These are phyloP conservation scores for Lymantria monacha DNA, from an alignment of 2,888 invertebrate species.

Conservation along the genomic window DNA sequence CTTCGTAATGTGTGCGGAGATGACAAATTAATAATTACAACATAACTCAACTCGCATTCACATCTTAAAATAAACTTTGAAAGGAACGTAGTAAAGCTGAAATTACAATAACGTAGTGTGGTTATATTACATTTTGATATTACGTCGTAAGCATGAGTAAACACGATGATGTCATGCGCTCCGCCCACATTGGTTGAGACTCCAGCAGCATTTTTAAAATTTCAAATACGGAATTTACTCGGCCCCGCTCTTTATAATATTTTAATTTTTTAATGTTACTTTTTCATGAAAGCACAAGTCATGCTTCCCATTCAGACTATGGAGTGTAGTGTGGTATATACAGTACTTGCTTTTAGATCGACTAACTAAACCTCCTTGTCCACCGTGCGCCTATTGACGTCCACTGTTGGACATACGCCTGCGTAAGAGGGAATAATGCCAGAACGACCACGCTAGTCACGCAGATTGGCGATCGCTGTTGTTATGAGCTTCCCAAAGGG, in stretches of 20 bases:
- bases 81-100: slow-evolving; percentile 1
- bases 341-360: too few species aligned
- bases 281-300: too few species aligned
- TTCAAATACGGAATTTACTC: neutral
- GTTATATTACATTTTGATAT: slow-evolving; percentile 18
- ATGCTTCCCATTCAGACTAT: too few species aligned
- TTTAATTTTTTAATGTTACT: neutral
- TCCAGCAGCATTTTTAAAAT: slow-evolving; percentile 22
- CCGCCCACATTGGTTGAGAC: slow-evolving; percentile 43
- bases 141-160: slow-evolving; percentile 44
- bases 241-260: neutral
- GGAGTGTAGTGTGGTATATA: too few species aligned
- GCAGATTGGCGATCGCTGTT: too few species aligned
- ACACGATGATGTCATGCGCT: slow-evolving; percentile 64
- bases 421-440: too few species aligned
- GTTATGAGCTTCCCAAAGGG: too few species aligned
- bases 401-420: too few species aligned
- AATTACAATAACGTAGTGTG: slow-evolving; percentile 2
- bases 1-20: slow-evolving; percentile 44
- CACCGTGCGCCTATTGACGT: too few species aligned
- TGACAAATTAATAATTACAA: slow-evolving; percentile 15
- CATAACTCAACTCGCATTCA: slow-evolving; percentile 4
- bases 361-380: too few species aligned
- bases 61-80: slow-evolving; percentile 12
- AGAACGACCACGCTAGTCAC: too few species aligned